A percentile compares a stretch with the other conserved stretches of the same genome.
Conservation (phyloP, 2,113 vertebrate genomes). For the Bothrops jararaca region DNA sequence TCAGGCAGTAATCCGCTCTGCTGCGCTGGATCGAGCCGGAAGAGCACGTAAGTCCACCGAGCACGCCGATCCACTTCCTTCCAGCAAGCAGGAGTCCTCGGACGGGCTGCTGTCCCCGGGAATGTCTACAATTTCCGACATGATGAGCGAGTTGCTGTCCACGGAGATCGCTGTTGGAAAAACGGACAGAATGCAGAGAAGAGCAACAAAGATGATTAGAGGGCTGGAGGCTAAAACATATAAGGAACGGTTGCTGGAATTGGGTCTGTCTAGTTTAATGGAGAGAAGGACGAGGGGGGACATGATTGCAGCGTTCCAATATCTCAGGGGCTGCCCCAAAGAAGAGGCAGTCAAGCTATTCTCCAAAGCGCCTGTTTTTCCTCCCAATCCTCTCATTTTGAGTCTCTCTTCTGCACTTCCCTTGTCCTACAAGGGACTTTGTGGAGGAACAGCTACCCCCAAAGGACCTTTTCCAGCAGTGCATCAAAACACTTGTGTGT, state of each 20-base stretch:
- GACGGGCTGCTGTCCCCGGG: slow-evolving; percentile 92
- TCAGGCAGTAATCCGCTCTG: slow-evolving; percentile 76
- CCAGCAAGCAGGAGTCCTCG: slow-evolving; percentile 92
- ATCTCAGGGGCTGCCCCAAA: too few species aligned
- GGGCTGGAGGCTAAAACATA: too few species aligned
- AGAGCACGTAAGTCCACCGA: slow-evolving; percentile 81
- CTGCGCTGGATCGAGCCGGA: slow-evolving; percentile 83
- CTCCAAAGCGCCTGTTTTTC: too few species aligned
- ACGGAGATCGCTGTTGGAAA: slow-evolving; percentile 74
- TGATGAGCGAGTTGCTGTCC: slow-evolving; percentile 90
- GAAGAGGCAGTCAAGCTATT: too few species aligned
- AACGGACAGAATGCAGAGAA: neutral
- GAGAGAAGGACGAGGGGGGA: too few species aligned
- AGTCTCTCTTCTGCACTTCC: neutral
- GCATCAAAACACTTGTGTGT: neutral
- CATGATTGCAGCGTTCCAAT: too few species aligned
- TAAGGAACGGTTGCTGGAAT: too few species aligned
- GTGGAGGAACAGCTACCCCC: neutral
- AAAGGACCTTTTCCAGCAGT: neutral
- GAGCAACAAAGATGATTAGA: too few species aligned
- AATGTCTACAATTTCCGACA: slow-evolving; percentile 92
- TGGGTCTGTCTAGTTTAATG: too few species aligned
- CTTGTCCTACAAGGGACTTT: neutral
- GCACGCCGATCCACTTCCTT: slow-evolving; percentile 77
- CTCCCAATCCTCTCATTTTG: too few species aligned